Conservation (phyloP, 1,140 invertebrate genomes). For the Cydia amplana region DNA sequence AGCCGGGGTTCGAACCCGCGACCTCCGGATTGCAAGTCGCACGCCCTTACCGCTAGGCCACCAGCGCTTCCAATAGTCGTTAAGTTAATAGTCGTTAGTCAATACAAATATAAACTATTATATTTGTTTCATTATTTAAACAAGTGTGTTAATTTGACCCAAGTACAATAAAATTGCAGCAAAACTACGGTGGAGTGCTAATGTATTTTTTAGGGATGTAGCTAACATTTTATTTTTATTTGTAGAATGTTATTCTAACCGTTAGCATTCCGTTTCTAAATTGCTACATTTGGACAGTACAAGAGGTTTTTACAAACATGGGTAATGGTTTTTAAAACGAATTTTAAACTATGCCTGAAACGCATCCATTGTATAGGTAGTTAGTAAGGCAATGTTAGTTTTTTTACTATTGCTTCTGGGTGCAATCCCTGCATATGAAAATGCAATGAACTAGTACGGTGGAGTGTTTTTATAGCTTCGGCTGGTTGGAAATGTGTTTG, state of each 20-base stretch:
- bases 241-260: background rate
- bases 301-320: background rate
- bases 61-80: too few relatives aligned
- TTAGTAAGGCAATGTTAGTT: background rate
- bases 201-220: background rate
- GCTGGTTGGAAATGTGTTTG: background rate
- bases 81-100: too few relatives aligned
- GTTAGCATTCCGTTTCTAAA: conserved; percentile 4
- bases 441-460: background rate
- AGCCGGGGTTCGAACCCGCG: too few relatives aligned
- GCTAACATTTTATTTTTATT: background rate
- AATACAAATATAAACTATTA: too few relatives aligned
- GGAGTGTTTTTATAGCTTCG: background rate
- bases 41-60: too few relatives aligned
- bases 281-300: background rate
- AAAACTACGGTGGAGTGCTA: background rate
- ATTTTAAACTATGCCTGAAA: background rate
- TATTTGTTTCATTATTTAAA: too few relatives aligned
- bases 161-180: background rate
- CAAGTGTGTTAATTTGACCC: background rate
- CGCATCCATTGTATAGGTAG: background rate
- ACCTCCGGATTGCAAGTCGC: too few relatives aligned
- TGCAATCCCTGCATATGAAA: background rate
- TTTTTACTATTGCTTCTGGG: background rate
- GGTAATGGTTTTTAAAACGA: background rate